Conservation (phyloP, 2,888 invertebrate genomes). For the Amphipyra berbera region DNA sequence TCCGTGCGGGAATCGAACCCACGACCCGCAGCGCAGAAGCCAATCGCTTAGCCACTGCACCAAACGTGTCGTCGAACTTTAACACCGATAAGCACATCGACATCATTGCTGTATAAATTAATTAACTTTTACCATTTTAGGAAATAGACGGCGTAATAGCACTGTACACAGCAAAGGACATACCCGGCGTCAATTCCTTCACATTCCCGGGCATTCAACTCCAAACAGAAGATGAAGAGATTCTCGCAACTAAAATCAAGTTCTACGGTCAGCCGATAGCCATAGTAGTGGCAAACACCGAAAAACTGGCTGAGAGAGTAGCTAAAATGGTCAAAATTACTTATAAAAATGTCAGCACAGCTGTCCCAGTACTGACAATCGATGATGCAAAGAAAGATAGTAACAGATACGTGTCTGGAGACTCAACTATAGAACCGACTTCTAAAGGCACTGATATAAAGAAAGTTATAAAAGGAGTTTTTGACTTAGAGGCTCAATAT, state of each 20-base stretch:
- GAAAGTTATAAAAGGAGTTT: constrained; percentile 89
- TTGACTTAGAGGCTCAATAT: constrained; percentile 91
- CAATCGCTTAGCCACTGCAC: no score
- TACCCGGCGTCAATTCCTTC: constrained; percentile 92
- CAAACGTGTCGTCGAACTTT: no score
- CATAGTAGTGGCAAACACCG: constrained; percentile 91
- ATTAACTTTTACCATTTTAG: constrained; percentile 71
- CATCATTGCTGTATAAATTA: no score
- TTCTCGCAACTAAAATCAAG: constrained; percentile 88
- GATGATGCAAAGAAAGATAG: constrained; percentile 84
- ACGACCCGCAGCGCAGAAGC: no score
- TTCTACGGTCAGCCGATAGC: constrained; percentile 93
- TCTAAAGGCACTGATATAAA: constrained; percentile 74
- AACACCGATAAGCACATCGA: no score
- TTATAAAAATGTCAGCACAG: constrained; percentile 80
- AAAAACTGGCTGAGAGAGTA: constrained; percentile 88
- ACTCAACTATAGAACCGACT: constrained; percentile 68
- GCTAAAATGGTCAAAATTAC: constrained; percentile 90
- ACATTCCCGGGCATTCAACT: constrained; percentile 74
- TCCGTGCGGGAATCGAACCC: no score
- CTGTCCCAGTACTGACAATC: constrained; percentile 77
- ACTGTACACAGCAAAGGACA: constrained; percentile 91
- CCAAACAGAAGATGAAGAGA: constrained; percentile 83
- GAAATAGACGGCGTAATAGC: constrained; percentile 91
- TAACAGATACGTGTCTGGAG: constrained; percentile 66